Conservation (phyloP, 2,888 invertebrate genomes). For the Oscheius sp. region DNA sequence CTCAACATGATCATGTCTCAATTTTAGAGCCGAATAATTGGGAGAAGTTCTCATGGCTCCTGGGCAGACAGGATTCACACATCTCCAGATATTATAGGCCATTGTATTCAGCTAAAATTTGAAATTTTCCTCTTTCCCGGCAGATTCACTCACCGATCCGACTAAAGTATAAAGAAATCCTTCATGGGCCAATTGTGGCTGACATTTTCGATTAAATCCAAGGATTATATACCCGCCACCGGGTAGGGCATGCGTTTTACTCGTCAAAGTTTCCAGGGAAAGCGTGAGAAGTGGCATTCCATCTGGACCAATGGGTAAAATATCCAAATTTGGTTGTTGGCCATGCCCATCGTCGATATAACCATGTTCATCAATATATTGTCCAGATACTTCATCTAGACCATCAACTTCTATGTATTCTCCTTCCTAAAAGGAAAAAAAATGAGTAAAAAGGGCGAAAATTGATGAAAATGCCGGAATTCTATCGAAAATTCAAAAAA, state of each 20-base stretch:
- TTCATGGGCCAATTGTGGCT: constrained; percentile 44
- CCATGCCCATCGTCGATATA: not conserved
- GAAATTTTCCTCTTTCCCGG: too few relatives aligned
- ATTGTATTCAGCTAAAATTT: constrained; percentile 41
- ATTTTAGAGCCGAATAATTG: constrained; percentile 38
- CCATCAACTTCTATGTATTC: constrained; percentile 28
- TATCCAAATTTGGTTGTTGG: not conserved
- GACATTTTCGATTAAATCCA: constrained; percentile 55
- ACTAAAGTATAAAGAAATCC: constrained; percentile 53
- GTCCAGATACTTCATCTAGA: not conserved
- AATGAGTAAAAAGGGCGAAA: too few relatives aligned
- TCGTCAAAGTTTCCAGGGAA: constrained; percentile 44
- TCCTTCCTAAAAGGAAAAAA: constrained; percentile 7
- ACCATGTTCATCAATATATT: constrained; percentile 2
- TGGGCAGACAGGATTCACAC: constrained; percentile 44
- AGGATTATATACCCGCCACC: constrained; percentile 29
- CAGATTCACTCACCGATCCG: constrained; percentile 37
- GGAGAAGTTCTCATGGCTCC: constrained; percentile 50
- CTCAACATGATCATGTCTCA: constrained; percentile 35
- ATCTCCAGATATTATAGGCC: constrained; percentile 49
- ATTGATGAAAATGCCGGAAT: too few relatives aligned
- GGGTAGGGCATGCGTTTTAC: constrained; percentile 34
- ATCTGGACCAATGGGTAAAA: constrained; percentile 9
- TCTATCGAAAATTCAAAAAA: not conserved
- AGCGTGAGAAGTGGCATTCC: constrained; percentile 43